phyloP scores from a whole-genome alignment of 2,113 vertebrate genomes.

The Lutjanus erythropterus region DNA sequence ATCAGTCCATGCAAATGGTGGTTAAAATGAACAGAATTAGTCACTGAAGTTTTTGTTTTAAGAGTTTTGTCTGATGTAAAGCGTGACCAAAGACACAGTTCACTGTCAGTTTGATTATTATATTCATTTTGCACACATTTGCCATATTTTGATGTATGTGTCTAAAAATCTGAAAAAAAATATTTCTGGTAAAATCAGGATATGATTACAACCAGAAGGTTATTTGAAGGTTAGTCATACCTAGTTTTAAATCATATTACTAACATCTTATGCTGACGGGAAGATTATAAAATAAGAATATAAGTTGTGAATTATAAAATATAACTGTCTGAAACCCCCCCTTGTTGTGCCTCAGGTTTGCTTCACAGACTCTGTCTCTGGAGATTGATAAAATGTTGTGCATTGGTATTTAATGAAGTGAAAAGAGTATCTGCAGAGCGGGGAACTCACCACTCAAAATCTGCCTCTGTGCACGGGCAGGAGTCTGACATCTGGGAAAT shows the following conservation, averaged over 20 bases:
- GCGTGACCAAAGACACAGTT: background rate
- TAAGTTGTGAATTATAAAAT: constrained; percentile 39
- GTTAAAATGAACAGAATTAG: background rate
- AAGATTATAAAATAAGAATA: constrained; percentile 35
- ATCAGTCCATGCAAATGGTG: background rate
- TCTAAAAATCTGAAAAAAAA: background rate
- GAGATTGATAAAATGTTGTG: constrained; percentile 65
- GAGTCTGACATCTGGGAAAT: constrained; percentile 92
- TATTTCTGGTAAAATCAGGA: background rate
- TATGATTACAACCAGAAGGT: background rate
- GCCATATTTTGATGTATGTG: background rate
- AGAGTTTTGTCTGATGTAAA: background rate
- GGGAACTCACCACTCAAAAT: constrained; percentile 93
- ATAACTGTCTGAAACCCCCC: constrained; percentile 22
- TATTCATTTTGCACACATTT: background rate
- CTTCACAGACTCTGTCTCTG: constrained; percentile 61
- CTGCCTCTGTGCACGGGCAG: constrained; percentile 93
- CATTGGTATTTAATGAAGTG: constrained; percentile 74
- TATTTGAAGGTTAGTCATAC: background rate
- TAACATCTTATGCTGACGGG: background rate
- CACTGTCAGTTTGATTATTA: background rate
- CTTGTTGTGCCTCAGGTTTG: constrained; percentile 45
- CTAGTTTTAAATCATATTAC: background rate
- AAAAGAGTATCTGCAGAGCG: constrained; percentile 57
- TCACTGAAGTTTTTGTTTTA: background rate